A percentile compares a stretch with the other conserved stretches of the same genome.
These are phyloP conservation scores for Neria commutata DNA, from an alignment of 2,888 invertebrate species.

Conservation along the genomic window DNA sequence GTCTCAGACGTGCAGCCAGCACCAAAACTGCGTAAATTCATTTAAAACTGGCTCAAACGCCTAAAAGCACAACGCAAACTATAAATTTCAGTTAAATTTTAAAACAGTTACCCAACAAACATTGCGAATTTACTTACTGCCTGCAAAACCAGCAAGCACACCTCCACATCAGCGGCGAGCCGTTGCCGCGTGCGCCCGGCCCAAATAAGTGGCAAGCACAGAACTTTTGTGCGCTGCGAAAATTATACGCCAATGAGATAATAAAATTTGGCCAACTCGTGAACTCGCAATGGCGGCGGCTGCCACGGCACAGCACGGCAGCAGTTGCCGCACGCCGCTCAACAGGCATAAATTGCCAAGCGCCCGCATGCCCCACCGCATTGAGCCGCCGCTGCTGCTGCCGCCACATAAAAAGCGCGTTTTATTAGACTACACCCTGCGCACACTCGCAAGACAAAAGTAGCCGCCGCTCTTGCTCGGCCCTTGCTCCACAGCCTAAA, in stretches of 20 bases:
- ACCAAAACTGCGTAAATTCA: too few species aligned
- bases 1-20: too few species aligned
- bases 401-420: conserved; percentile 50
- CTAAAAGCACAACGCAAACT: too few species aligned
- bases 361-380: neutral
- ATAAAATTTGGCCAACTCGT: conserved; percentile 18
- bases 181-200: neutral
- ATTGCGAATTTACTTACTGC: too few species aligned
- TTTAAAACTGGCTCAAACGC: too few species aligned
- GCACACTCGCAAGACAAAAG: conserved; percentile 29
- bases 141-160: too few species aligned
- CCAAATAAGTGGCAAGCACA: neutral
- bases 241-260: conserved; percentile 21
- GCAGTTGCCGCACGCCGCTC: neutral
- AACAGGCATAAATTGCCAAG: conserved; percentile 8
- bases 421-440: conserved; percentile 51
- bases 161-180: too few species aligned
- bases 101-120: too few species aligned
- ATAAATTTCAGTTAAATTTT: too few species aligned
- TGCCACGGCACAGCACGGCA: neutral
- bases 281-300: neutral
- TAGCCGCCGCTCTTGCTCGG: conserved; percentile 17
- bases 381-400: neutral
- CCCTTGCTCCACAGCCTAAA: too few species aligned
- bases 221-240: conserved; percentile 3